Percentiles rank a stretch among this genome's conserved stretches.
These are phyloP conservation scores for Ceratina calcarata DNA, from an alignment of 1,140 invertebrate genomes.

Conservation along the genomic window DNA sequence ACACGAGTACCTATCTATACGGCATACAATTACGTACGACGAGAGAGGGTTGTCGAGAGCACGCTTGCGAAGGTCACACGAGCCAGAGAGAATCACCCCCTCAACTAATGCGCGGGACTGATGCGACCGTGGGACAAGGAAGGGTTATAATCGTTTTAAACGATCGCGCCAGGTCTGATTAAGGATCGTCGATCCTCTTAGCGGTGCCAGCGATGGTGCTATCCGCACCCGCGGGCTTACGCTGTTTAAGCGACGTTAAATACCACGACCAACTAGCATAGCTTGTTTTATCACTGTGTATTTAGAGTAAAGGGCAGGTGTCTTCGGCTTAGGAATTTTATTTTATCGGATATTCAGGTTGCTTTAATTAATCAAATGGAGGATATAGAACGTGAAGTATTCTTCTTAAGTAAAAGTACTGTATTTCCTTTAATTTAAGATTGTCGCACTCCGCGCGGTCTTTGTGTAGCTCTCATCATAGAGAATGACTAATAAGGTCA, in stretches of 20 bases:
- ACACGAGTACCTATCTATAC: constrained; percentile 28
- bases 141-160: constrained; percentile 51
- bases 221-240: constrained; percentile 40
- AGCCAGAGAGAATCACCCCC: constrained; percentile 22
- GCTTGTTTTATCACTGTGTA: constrained; percentile 24
- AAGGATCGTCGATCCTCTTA: constrained; percentile 51
- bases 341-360: too few species aligned
- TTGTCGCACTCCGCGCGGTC: too few species aligned
- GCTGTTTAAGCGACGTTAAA: constrained; percentile 14
- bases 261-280: constrained; percentile 2
- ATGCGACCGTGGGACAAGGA: constrained; percentile 35
- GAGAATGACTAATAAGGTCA: too few species aligned
- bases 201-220: constrained; percentile 30
- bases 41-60: constrained; percentile 19
- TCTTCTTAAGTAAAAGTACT: too few species aligned
- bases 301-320: background rate
- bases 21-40: constrained; percentile 52
- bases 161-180: constrained; percentile 40
- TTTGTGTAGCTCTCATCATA: too few species aligned
- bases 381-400: too few species aligned
- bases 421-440: too few species aligned
- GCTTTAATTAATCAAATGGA: too few species aligned
- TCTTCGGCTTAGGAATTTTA: background rate
- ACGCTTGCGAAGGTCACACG: constrained; percentile 25
- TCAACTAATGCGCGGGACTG: constrained; percentile 33